phyloP scores from a whole-genome alignment of 2,888 invertebrate species.

The Caenorhabditis wallacei region DNA sequence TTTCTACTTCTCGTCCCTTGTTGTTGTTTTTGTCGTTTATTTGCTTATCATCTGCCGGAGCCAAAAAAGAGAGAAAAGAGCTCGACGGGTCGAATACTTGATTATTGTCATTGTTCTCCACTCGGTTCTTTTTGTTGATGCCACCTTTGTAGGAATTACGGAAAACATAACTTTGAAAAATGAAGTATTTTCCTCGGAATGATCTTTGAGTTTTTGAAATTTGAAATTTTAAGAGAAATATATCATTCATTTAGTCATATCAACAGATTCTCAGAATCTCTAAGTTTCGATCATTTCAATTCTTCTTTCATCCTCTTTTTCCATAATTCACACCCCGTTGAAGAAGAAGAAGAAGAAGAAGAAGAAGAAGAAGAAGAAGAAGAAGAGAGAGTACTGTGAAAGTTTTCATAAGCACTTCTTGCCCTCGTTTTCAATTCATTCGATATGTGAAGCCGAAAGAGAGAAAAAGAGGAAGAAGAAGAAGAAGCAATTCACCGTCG shows the following conservation, averaged over 20 bases:
- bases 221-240: too few relatives aligned
- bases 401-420: slow-evolving; percentile 41
- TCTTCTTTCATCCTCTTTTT: not conserved
- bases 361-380: too few relatives aligned
- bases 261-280: not conserved
- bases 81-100: slow-evolving; percentile 38
- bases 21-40: slow-evolving; percentile 40
- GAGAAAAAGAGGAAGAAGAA: slow-evolving; percentile 9
- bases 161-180: not conserved
- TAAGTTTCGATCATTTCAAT: not conserved
- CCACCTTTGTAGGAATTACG: not conserved
- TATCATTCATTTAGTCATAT: too few relatives aligned
- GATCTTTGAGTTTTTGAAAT: slow-evolving; percentile 21
- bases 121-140: slow-evolving; percentile 12
- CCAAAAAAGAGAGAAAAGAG: slow-evolving; percentile 24
- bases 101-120: slow-evolving; percentile 48
- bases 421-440: slow-evolving; percentile 35
- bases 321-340: slow-evolving; percentile 5
- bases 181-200: not conserved
- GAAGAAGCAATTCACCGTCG: slow-evolving; percentile 48
- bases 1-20: slow-evolving; percentile 14
- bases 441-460: slow-evolving; percentile 28
- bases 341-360: too few relatives aligned
- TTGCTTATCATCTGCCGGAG: slow-evolving; percentile 36
- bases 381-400: slow-evolving; percentile 23